phyloP scores from a whole-genome alignment of 2,113 vertebrate species.

The Scomber colias region DNA sequence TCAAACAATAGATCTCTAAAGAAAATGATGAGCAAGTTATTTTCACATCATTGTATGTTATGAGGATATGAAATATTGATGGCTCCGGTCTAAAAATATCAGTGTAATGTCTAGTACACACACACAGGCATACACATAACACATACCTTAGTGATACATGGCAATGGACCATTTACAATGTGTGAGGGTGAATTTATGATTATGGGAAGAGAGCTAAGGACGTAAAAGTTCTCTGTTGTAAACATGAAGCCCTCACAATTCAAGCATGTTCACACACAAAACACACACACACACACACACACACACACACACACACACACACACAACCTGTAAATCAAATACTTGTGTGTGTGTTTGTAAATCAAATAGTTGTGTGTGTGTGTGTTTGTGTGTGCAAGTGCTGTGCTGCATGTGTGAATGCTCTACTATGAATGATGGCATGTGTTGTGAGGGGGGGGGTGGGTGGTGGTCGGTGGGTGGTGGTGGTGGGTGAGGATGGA shows the following conservation, averaged over 20 bases:
- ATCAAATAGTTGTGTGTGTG: background rate
- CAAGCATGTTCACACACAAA: background rate
- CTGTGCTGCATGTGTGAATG: conserved; percentile 5
- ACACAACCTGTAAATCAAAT: conserved; percentile 3
- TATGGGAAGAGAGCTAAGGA: conserved; percentile 74
- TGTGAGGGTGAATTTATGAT: conserved; percentile 88
- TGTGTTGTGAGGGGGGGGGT: conserved; percentile 9
- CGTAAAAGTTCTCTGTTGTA: background rate
- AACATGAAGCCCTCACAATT: conserved; percentile 79
- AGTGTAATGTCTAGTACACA: too few relatives aligned
- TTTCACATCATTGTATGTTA: too few relatives aligned
- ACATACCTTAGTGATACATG: too few relatives aligned
- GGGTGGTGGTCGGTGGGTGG: background rate
- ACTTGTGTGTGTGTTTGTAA: too few relatives aligned
- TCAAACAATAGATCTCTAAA: too few relatives aligned
- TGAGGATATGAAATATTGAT: too few relatives aligned
- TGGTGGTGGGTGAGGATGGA: background rate
- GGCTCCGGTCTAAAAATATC: too few relatives aligned
- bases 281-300: conserved; percentile 1
- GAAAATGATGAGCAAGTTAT: too few relatives aligned
- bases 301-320: conserved; percentile 13
- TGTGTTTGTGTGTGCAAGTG: conserved; percentile 1
- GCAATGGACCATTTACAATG: conserved; percentile 38
- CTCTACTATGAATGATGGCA: conserved; percentile 6
- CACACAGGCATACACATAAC: too few relatives aligned